Evolutionary conservation across 2,888 invertebrate species (phyloP), one percentile per base, ranked within the genome.

Genomic region (Macrophya annulata): DNA sequence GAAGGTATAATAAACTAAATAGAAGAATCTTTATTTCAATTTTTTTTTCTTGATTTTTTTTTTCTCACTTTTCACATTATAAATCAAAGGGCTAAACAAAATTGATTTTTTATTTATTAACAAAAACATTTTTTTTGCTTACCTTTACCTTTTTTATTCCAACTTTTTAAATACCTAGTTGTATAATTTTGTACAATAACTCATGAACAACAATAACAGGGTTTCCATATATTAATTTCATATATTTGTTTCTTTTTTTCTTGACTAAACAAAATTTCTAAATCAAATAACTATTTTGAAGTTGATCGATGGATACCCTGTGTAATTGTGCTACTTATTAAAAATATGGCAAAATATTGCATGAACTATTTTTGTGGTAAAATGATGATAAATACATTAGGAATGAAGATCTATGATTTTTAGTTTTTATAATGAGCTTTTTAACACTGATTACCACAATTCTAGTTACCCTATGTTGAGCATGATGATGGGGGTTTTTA

Each of bases 1-100:
- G 97, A 97, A 93, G 97, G 97, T 96, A 83, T 68, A 45, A 68
- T 45, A 43, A 51, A 51, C 17, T 43, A 15, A 51, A 43, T 62
- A 21, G 17, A 62, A 31, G 12, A 40, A 43, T 17, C 51, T 15
- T 62, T 10, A 40, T 40, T 37, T 1, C 31, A 31, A 59, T 31
- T 25, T 10, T n/a, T 62, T 59, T 12, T 21, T 79, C n/a, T 40
- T n/a, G 12, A n/a, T n/a, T n/a, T 37, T 55, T 12, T 9, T 45
- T 48, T 9, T 45, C 45, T 74, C 1, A 10, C 15, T 10, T 21
- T 62, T 62, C 10, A 62, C 4, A 68, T 17, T 8, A 62, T 21
- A 10, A 31, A 55, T 55, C n/a, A 8, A 55, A 17, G 68, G 37
- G 68, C 68, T 37, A 37, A 17, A 68, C 65, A 31, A 37, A 55